These are phyloP conservation scores for Epinotia bilunana DNA, from an alignment of 2,888 invertebrate genomes.

Conservation along the genomic window DNA sequence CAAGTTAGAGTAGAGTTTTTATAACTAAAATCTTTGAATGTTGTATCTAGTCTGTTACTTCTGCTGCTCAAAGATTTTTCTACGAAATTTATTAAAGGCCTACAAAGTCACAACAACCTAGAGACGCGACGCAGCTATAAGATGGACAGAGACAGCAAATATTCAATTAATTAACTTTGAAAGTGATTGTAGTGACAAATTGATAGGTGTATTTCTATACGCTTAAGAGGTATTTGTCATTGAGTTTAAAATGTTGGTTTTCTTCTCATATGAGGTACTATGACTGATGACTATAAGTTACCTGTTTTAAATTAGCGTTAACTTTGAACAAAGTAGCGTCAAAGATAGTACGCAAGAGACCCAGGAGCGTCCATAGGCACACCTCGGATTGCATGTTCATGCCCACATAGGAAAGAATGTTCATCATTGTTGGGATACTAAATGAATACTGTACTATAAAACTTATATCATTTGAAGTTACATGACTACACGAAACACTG, in stretches of 20 bases:
- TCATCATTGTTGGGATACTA: slow-evolving; percentile 61
- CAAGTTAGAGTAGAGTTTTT: not conserved
- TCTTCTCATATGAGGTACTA: not conserved
- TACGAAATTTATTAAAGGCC: not conserved
- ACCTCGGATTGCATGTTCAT: slow-evolving; percentile 80
- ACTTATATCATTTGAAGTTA: slow-evolving; percentile 7
- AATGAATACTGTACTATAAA: slow-evolving; percentile 22
- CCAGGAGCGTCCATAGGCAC: slow-evolving; percentile 80
- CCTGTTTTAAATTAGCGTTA: slow-evolving; percentile 82
- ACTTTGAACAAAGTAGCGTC: slow-evolving; percentile 84
- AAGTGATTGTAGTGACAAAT: too few species aligned
- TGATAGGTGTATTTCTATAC: too few species aligned
- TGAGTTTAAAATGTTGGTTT: not conserved
- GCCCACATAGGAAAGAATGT: slow-evolving; percentile 75
- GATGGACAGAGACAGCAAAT: too few species aligned
- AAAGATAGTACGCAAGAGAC: slow-evolving; percentile 79
- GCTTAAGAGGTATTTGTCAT: not conserved
- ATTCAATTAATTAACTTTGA: too few species aligned
- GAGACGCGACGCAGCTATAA: too few species aligned
- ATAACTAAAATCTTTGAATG: not conserved
- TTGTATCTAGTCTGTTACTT: not conserved
- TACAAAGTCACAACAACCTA: too few species aligned
- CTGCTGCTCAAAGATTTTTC: not conserved
- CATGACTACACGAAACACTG: not conserved
- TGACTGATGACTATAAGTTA: slow-evolving; percentile 50